A percentile compares a stretch with the other conserved stretches of the same genome.
Evolutionary conservation across 2,797 vertebrate species (phyloP).

Genomic region (Melanogrammus aeglefinus): DNA sequence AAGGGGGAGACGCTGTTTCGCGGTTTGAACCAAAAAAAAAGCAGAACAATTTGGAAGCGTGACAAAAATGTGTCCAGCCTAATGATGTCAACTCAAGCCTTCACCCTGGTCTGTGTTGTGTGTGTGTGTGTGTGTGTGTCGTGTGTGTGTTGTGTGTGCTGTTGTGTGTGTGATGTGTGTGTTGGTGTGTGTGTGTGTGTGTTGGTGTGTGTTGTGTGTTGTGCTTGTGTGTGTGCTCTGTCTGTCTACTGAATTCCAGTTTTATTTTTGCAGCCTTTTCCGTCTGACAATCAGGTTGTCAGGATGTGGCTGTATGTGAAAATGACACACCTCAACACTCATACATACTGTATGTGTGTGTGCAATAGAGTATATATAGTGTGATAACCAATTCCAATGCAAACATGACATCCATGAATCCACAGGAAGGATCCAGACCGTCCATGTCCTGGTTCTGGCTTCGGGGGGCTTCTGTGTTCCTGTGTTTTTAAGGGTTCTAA

Average conservation of each 20-base stretch:
- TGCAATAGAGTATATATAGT: too few species aligned
- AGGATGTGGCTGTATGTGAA: conserved; percentile 36
- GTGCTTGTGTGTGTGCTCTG: too few species aligned
- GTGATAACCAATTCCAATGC: too few species aligned
- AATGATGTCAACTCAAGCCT: conserved; percentile 74
- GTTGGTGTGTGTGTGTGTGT: too few species aligned
- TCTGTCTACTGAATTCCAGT: conserved; percentile 11
- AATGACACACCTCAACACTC: neutral
- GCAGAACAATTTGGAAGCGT: conserved; percentile 74
- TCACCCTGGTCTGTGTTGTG: conserved; percentile 51
- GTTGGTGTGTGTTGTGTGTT: too few species aligned
- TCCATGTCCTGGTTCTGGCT: neutral
- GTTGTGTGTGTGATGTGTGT: too few species aligned
- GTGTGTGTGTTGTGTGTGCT: conserved; percentile 16
- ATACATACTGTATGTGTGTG: too few species aligned
- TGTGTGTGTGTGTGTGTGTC: conserved; percentile 37
- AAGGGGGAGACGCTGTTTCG: conserved; percentile 34
- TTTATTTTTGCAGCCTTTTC: conserved; percentile 9
- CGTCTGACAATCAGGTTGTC: conserved; percentile 54
- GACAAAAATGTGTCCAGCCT: conserved; percentile 76
- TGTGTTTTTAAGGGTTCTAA: neutral
- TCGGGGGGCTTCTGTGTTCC: neutral
- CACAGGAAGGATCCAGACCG: too few species aligned
- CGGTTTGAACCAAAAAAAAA: conserved; percentile 22
- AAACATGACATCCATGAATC: too few species aligned